Evolutionary conservation across 2,797 vertebrate genomes (phyloP).

Genomic region (Malurus splendens): DNA sequence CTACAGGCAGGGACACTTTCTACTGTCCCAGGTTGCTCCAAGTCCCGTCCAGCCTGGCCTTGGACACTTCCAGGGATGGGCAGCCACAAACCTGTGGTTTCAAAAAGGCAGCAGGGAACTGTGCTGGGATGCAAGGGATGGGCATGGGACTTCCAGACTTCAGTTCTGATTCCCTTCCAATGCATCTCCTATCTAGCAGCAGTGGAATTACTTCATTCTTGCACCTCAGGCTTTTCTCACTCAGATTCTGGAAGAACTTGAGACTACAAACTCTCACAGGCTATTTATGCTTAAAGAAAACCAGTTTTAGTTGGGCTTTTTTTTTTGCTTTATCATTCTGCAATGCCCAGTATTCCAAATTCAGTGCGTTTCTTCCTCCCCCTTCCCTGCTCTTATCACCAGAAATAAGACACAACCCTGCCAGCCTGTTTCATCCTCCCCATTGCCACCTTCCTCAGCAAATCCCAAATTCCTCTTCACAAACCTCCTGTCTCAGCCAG

Average conservation of each 20-base stretch:
- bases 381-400: neutral
- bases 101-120: neutral
- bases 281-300: neutral
- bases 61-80: rapidly evolving
- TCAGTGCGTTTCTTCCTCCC: neutral
- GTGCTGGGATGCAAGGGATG: neutral
- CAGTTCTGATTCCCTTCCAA: neutral
- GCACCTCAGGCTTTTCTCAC: rapidly evolving
- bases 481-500: neutral
- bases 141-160: neutral
- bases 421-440: neutral
- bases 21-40: neutral
- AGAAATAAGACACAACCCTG: neutral
- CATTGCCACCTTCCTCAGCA: neutral
- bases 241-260: neutral
- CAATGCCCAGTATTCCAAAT: neutral
- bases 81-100: neutral
- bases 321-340: neutral
- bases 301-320: rapidly evolving
- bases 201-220: neutral
- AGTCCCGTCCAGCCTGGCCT: neutral
- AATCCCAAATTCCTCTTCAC: neutral
- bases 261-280: neutral
- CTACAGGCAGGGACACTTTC: neutral
- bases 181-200: neutral